Evolutionary conservation across 2,113 vertebrate species (phyloP), one percentile per base, ranked within the genome.

Genomic region (Poecile atricapillus): DNA sequence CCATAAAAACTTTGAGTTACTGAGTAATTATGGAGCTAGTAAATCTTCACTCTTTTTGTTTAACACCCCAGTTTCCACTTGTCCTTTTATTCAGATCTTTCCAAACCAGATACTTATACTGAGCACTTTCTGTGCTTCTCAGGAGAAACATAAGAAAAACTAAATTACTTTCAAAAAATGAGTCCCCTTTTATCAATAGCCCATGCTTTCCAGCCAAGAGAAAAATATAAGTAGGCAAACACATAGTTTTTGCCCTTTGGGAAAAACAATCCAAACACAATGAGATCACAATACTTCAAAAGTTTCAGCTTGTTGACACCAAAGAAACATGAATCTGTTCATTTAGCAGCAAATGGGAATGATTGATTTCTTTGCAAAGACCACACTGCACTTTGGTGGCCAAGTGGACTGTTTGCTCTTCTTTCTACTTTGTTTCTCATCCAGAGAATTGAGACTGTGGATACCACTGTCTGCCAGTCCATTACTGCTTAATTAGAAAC

Each of bases 241-340:
- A 37, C 9, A 18, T 18, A 17, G 2, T 16, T 43, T 89, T 82
- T 65, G 8, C 10, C 19, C 39, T 76, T 62, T 47, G 8, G 33
- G 15, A 70, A 82, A 85, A 84, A 7, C 1, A 2, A 79, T 28
- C 27, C 31, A 76, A 83, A 73, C 4, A 12, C 44, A 1, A 11
- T 62, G 20, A 87, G 25, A 64, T 33, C 21, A 58, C 0, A 0
- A 59, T 39, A 73, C 11, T 9, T 62, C 44, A 5, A 63, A 68
- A 76, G 11, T 21, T 62, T 79, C 17, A 20, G 25, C 25, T 77
- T 88, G 30, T 0, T 0, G 25, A 50, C 18, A 21, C 11, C 20
- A 31, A 84, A 67, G 22, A 76, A 68, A 39, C 8, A 37, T 5
- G 6, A 15, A 31, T 37, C 30, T 9, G 7, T 30, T 89, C 9